phyloP scores from a whole-genome alignment of 1,140 invertebrate genomes.

The Condylostylus longicornis region DNA sequence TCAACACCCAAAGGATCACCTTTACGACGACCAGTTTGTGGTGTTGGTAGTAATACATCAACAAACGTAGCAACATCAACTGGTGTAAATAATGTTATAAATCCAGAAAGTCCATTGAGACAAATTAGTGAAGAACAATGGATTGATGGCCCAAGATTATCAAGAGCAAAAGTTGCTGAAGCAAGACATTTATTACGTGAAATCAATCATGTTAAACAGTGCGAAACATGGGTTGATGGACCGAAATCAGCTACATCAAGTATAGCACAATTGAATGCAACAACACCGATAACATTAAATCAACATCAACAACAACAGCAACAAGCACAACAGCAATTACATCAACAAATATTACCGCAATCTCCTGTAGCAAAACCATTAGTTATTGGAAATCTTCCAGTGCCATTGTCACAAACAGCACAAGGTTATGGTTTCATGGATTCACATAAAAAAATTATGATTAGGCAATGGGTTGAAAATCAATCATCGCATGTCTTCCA shows the following conservation, averaged over 20 bases:
- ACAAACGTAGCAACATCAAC: slow-evolving; percentile 27
- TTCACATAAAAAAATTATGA: slow-evolving; percentile 81
- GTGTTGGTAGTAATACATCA: slow-evolving; percentile 11
- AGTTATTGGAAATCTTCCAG: slow-evolving; percentile 25
- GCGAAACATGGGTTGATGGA: slow-evolving; percentile 89
- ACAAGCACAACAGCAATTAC: too few species aligned
- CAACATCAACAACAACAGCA: too few species aligned
- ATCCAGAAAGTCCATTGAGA: slow-evolving; percentile 24
- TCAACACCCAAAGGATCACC: slow-evolving; percentile 42
- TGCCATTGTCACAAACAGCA: slow-evolving; percentile 17
- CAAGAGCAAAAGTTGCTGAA: slow-evolving; percentile 66
- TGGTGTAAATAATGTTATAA: slow-evolving; percentile 17
- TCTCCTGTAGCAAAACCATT: slow-evolving; percentile 12
- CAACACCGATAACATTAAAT: slow-evolving; percentile 1
- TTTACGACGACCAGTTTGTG: slow-evolving; percentile 32
- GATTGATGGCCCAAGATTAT: slow-evolving; percentile 86
- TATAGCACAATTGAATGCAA: too few species aligned
- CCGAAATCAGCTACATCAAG: slow-evolving; percentile 40
- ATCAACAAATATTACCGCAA: too few species aligned
- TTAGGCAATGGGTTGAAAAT: slow-evolving; percentile 84
- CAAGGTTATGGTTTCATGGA: slow-evolving; percentile 75
- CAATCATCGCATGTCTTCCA: slow-evolving; percentile 61
- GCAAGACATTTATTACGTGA: slow-evolving; percentile 63
- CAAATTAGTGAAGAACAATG: slow-evolving; percentile 69
- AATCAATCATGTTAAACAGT: slow-evolving; percentile 52